These are phyloP conservation scores for Microctonus hyperodae DNA, from an alignment of 2,888 invertebrate genomes.

Conservation along the genomic window DNA sequence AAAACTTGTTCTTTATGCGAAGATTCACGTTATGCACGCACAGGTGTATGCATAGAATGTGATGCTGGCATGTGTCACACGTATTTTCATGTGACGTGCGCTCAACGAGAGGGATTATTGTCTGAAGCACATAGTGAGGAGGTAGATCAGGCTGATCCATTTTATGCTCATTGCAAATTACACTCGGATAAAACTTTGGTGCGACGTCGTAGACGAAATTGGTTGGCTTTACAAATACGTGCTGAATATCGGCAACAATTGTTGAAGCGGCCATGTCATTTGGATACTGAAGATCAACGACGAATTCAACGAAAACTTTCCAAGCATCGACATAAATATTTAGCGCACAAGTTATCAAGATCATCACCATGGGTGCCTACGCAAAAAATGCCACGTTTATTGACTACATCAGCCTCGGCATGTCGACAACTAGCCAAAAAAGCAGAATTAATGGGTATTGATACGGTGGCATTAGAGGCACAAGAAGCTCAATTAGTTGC, in stretches of 20 bases:
- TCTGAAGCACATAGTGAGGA: conserved; percentile 93
- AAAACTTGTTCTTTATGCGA: conserved; percentile 90
- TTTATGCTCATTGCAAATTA: conserved; percentile 94
- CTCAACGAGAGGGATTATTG: conserved; percentile 90
- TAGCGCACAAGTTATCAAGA: conserved; percentile 75
- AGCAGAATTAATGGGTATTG: conserved; percentile 90
- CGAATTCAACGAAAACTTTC: conserved; percentile 82
- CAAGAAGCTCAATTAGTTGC: conserved; percentile 85
- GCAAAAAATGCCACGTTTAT: conserved; percentile 90
- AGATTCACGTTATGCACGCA: conserved; percentile 84
- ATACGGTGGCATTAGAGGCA: conserved; percentile 80
- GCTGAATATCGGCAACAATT: conserved; percentile 71
- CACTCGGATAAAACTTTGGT: conserved; percentile 92
- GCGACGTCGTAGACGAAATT: conserved; percentile 81
- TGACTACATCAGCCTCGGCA: conserved; percentile 91
- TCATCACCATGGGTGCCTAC: conserved; percentile 92
- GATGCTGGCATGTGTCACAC: conserved; percentile 99
- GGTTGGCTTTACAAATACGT: conserved; percentile 84
- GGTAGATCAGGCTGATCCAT: conserved; percentile 93
- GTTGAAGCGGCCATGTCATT: conserved; percentile 69
- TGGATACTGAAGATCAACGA: conserved; percentile 73
- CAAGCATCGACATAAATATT: conserved; percentile 85
- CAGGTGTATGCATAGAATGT: conserved; percentile 96
- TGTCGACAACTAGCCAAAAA: conserved; percentile 83
- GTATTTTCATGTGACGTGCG: conserved; percentile 97